Evolutionary conservation across 2,797 vertebrate species (phyloP).

Genomic region (Ctenosaura bakeri): DNA sequence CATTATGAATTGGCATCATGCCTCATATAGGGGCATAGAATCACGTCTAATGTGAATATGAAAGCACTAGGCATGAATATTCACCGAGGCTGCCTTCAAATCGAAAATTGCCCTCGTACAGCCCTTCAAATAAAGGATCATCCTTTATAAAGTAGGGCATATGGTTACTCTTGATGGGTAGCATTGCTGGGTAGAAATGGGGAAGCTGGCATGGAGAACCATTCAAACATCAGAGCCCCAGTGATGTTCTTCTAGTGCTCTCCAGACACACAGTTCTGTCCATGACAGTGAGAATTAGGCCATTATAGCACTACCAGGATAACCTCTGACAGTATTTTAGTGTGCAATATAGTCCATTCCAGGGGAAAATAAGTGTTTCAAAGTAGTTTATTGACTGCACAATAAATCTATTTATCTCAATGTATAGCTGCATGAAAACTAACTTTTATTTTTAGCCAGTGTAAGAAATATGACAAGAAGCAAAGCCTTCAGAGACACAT

Average conservation of each 20-base stretch:
- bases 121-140: not conserved
- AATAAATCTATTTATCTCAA: conserved; percentile 63
- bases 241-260: not conserved
- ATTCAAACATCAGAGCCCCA: not conserved
- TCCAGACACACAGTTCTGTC: not conserved
- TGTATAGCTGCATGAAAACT: conserved; percentile 54
- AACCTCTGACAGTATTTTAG: conserved; percentile 27
- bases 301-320: conserved; percentile 24
- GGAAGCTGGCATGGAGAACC: not conserved
- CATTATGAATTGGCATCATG: too few species aligned
- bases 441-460: conserved; percentile 70
- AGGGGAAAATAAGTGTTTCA: conserved; percentile 23
- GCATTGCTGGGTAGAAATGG: not conserved
- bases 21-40: too few species aligned
- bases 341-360: conserved; percentile 11
- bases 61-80: too few species aligned
- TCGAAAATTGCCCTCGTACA: not conserved
- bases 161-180: not conserved
- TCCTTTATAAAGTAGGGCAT: not conserved
- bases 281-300: not conserved
- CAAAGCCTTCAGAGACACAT: conserved; percentile 78
- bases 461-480: conserved; percentile 71
- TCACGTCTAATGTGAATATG: too few species aligned
- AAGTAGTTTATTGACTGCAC: conserved; percentile 54
- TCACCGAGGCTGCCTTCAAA: not conserved